Evolutionary conservation across 2,797 vertebrate genomes (phyloP).

Genomic region (Fratercula arctica): DNA sequence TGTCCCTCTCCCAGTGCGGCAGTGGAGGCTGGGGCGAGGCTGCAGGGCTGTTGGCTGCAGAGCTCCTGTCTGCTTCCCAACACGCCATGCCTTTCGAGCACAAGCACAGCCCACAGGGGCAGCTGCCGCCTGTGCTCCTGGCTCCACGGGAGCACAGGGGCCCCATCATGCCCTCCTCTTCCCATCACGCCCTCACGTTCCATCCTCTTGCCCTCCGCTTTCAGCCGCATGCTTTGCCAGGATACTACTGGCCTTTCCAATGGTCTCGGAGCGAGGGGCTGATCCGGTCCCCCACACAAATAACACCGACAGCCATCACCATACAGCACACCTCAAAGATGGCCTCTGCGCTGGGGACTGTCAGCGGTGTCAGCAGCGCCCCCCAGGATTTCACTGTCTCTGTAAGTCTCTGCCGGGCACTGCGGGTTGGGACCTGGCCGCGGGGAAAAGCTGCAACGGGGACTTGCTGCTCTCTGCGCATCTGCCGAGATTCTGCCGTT

Average conservation of each 20-base stretch:
- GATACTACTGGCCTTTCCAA: slow-evolving; percentile 58
- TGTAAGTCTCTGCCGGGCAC: background rate
- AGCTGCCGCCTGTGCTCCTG: background rate
- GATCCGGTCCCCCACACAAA: slow-evolving; percentile 21
- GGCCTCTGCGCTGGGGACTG: slow-evolving; percentile 4
- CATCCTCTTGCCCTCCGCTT: background rate
- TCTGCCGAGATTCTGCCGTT: background rate
- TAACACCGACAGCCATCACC: slow-evolving; percentile 13
- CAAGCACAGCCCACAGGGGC: background rate
- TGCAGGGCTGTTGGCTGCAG: background rate
- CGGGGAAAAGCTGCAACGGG: background rate
- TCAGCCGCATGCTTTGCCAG: slow-evolving; percentile 36
- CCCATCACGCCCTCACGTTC: background rate
- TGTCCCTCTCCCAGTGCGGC: background rate
- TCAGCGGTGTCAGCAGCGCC: background rate
- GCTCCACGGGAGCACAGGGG: background rate
- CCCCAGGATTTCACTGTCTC: slow-evolving; percentile 50
- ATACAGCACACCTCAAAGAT: slow-evolving; percentile 27
- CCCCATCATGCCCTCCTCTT: background rate
- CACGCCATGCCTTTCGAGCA: background rate
- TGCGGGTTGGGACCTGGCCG: background rate
- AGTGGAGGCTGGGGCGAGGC: no score
- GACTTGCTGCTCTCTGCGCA: background rate
- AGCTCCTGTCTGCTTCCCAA: background rate
- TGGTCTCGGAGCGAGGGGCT: slow-evolving; percentile 27